Conservation (phyloP, 1,140 invertebrate genomes). For the Drosophila subobscura region DNA sequence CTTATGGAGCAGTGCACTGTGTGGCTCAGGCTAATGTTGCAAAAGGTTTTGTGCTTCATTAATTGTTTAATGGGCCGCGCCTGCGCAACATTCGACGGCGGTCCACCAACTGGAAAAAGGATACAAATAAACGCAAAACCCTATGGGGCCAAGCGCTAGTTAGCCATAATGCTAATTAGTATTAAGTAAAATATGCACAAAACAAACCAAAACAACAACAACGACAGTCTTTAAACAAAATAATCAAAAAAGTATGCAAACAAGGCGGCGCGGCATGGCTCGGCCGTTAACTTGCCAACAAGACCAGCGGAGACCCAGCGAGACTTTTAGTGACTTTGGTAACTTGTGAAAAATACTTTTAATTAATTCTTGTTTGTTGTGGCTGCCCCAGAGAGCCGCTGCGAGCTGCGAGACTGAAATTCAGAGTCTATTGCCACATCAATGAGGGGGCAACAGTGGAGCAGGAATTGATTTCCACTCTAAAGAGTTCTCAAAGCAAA, state of each 20-base stretch:
- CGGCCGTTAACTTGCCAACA: constrained; percentile 59
- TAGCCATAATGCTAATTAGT: constrained; percentile 75
- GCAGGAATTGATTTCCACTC: constrained; percentile 31
- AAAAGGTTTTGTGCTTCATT: constrained; percentile 65
- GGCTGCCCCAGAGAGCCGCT: constrained; percentile 14
- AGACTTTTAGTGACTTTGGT: constrained; percentile 45
- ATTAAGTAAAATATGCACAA: constrained; percentile 61
- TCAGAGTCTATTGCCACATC: constrained; percentile 59
- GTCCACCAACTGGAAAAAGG: neutral
- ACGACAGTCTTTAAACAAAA: constrained; percentile 54
- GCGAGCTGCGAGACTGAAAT: constrained; percentile 39
- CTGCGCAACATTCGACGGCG: constrained; percentile 47
- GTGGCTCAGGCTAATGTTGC: constrained; percentile 13
- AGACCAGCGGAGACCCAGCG: constrained; percentile 35
- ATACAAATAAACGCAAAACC: constrained; percentile 11
- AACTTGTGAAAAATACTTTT: constrained; percentile 71
- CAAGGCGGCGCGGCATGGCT: constrained; percentile 37
- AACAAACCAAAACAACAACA: neutral
- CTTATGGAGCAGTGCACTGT: constrained; percentile 5
- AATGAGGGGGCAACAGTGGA: constrained; percentile 22
- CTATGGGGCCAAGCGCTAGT: constrained; percentile 11
- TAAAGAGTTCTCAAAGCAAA: constrained; percentile 36
- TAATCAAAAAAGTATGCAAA: constrained; percentile 75
- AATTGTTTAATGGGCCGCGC: constrained; percentile 77
- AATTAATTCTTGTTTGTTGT: constrained; percentile 72